These are phyloP conservation scores for Alligator mississippiensis DNA, from an alignment of 2,113 vertebrate species.

Conservation along the genomic window DNA sequence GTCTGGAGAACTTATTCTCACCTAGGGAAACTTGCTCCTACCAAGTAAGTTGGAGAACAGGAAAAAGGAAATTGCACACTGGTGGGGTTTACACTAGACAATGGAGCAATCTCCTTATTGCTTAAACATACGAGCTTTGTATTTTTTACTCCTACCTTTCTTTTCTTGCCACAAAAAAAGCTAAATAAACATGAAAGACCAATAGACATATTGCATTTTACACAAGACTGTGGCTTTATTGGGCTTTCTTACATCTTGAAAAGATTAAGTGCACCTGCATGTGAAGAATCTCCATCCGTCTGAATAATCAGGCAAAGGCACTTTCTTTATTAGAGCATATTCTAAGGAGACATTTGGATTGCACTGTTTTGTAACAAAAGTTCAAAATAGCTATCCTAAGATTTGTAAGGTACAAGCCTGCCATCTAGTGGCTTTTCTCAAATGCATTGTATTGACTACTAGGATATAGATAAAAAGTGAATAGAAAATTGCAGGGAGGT, in stretches of 20 bases:
- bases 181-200: conserved; percentile 64
- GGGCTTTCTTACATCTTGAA: conserved; percentile 78
- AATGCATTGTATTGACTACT: neutral
- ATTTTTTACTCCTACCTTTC: conserved; percentile 18
- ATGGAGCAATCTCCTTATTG: conserved; percentile 69
- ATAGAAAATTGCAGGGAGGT: neutral
- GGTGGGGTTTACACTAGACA: conserved; percentile 62
- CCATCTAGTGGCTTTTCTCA: conserved; percentile 71
- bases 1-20: conserved; percentile 66
- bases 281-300: conserved; percentile 38
- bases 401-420: conserved; percentile 62
- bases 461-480: neutral
- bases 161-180: conserved; percentile 37
- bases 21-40: conserved; percentile 67
- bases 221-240: conserved; percentile 54
- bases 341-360: neutral
- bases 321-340: neutral
- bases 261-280: conserved; percentile 79
- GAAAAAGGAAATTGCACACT: conserved; percentile 82
- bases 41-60: conserved; percentile 77
- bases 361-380: neutral
- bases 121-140: conserved; percentile 67
- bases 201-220: conserved; percentile 47
- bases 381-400: fast-evolving
- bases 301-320: conserved; percentile 36